Percentiles rank a stretch among this genome's conserved stretches.
Conservation (phyloP, 2,888 invertebrate genomes). For the Dimorphilus gyrociliatus region DNA sequence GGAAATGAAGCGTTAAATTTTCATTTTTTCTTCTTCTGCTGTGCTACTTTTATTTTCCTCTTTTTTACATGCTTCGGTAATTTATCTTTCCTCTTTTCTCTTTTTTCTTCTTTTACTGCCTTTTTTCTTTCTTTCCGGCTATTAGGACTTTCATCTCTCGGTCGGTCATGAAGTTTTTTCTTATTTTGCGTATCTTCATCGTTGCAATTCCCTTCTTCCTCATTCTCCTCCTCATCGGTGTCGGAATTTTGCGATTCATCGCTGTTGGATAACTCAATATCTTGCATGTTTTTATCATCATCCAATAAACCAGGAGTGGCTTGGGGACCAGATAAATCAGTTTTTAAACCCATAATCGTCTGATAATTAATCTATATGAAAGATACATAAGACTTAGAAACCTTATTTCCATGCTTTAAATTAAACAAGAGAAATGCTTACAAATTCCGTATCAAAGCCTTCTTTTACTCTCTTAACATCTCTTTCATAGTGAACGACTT, state of each 20-base stretch:
- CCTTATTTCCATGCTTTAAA: not conserved
- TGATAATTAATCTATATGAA: constrained; percentile 68
- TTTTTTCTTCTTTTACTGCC: constrained; percentile 66
- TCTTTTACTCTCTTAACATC: constrained; percentile 62
- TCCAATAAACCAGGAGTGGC: too few relatives aligned
- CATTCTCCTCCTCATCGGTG: constrained; percentile 5
- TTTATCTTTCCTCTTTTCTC: constrained; percentile 73
- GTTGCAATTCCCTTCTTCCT: constrained; percentile 7
- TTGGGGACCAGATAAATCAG: constrained; percentile 57
- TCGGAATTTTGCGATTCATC: constrained; percentile 1
- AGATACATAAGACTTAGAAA: constrained; percentile 10
- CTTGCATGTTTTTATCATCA: constrained; percentile 3
- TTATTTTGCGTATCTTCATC: constrained; percentile 8
- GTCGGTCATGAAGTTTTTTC: constrained; percentile 16
- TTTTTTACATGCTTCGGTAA: constrained; percentile 86
- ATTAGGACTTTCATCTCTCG: constrained; percentile 40
- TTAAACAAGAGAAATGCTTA: constrained; percentile 7
- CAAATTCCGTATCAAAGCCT: constrained; percentile 17
- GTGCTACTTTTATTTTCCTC: constrained; percentile 32
- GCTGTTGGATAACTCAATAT: not conserved
- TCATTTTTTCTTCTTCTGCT: constrained; percentile 6
- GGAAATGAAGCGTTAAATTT: too few relatives aligned
- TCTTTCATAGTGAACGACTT: constrained; percentile 50
- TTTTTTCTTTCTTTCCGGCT: constrained; percentile 53
- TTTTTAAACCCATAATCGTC: constrained; percentile 65